Evolutionary conservation across 2,888 invertebrate species (phyloP).

Genomic region (Dichetophora obliterata): DNA sequence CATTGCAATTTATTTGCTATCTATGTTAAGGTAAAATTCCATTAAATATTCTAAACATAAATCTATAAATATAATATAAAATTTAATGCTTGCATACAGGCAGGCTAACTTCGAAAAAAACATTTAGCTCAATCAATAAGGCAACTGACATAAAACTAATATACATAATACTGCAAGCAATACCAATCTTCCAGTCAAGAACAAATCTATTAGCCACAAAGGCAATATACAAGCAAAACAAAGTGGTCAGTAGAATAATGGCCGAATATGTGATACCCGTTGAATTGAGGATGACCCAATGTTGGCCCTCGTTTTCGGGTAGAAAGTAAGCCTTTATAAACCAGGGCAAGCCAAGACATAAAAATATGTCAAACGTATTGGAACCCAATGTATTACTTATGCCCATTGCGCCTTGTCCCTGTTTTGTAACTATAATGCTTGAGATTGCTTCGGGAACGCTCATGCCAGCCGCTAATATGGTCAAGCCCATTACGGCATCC

Average conservation of each 20-base stretch:
- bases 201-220: conserved; percentile 85
- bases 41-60: not conserved
- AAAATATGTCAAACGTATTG: conserved; percentile 88
- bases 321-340: conserved; percentile 83
- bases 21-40: too few species aligned
- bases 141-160: conserved; percentile 84
- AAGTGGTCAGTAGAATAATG: conserved; percentile 84
- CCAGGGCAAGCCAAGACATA: conserved; percentile 89
- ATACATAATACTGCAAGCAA: conserved; percentile 85
- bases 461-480: conserved; percentile 90
- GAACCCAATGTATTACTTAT: conserved; percentile 91
- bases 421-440: conserved; percentile 89
- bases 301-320: conserved; percentile 78
- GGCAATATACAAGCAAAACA: conserved; percentile 81
- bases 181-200: conserved; percentile 84
- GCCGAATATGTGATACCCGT: conserved; percentile 88
- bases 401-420: conserved; percentile 93
- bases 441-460: conserved; percentile 94
- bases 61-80: not conserved
- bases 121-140: conserved; percentile 88
- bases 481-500: conserved; percentile 94
- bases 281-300: conserved; percentile 85
- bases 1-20: too few species aligned
- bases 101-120: conserved; percentile 88
- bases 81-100: conserved; percentile 78